Evolutionary conservation across 1,140 invertebrate species (phyloP), one percentile per base, ranked within the genome.

Genomic region (Drosophila pseudoobscura): DNA sequence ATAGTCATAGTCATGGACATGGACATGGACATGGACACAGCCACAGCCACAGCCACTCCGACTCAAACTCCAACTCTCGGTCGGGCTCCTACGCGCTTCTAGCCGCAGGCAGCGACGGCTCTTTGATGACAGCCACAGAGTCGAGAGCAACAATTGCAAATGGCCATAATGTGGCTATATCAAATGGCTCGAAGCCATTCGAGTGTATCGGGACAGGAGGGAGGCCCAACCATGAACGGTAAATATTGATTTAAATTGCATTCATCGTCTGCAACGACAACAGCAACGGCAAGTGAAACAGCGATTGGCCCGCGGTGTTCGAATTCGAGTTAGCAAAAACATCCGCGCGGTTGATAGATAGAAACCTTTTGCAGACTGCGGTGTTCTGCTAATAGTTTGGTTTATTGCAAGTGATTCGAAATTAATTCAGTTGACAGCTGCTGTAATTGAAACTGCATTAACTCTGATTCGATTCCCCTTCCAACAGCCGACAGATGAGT

Each of bases 341-440:
- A 47, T 22, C 4, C 45, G 20, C 8, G 45, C 8, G 45, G 15
- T 20, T 13, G 35, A 39, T 6, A n/a, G 3, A 22, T n/a, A 45
- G 6, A 24, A 24, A 41, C n/a, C n/a, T 43, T 29, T 51, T 41
- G 6, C 13, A 17, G 31, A 46, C 26, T 47, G 52, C 39, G 49
- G 29, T 26, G 26, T 49, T 41, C 56, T 58, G 72, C 54, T 43
- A 60, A 51, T 69, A 56, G 46, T 70, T 70, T 75, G 52, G 75
- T 75, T 78, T 66, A 75, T 71, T 70, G 52, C 39, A 49, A 44
- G n/a, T 65, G 59, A 75, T 78, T 75, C 52, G 11, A 75, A 75
- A 62, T 78, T 61, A 71, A 75, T 78, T 65, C 44, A 77, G 64
- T 77, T 63, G 55, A 50, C 20, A 39, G 35, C 35, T 39, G 35